Evolutionary conservation across 2,113 vertebrate species (phyloP).

Genomic region (Phasianus colchicus): DNA sequence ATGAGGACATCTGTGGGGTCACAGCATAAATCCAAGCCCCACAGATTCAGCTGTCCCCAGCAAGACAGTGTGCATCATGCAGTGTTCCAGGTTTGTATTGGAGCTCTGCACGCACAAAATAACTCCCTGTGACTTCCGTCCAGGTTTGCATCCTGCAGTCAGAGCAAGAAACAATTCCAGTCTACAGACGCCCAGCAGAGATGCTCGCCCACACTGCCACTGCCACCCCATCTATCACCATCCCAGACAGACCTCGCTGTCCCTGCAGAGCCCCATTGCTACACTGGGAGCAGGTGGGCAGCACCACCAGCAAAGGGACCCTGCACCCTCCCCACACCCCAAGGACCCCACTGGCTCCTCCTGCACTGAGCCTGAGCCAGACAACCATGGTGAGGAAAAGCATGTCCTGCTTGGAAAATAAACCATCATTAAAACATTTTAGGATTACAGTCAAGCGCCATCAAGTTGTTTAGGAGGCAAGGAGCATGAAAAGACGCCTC

Average conservation of each 20-base stretch:
- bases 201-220: rapidly evolving
- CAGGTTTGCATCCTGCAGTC: background rate
- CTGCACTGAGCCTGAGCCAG: rapidly evolving
- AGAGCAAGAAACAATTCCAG: background rate
- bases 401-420: background rate
- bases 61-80: rapidly evolving
- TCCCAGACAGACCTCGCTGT: rapidly evolving
- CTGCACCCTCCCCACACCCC: rapidly evolving
- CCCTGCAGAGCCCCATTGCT: background rate
- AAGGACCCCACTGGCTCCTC: background rate
- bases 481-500: conserved; percentile 35
- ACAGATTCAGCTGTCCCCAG: rapidly evolving
- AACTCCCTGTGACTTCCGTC: background rate
- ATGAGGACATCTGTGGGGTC: rapidly evolving
- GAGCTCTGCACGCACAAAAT: too few species aligned
- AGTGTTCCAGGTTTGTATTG: rapidly evolving
- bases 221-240: background rate
- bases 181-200: rapidly evolving
- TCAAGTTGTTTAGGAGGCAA: background rate
- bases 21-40: background rate
- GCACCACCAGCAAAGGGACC: background rate
- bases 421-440: background rate
- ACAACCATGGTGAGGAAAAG: rapidly evolving
- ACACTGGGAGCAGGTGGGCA: background rate
- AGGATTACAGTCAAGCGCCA: background rate